Conservation (phyloP, 2,797 vertebrate genomes). For the Clarias pachynema region DNA sequence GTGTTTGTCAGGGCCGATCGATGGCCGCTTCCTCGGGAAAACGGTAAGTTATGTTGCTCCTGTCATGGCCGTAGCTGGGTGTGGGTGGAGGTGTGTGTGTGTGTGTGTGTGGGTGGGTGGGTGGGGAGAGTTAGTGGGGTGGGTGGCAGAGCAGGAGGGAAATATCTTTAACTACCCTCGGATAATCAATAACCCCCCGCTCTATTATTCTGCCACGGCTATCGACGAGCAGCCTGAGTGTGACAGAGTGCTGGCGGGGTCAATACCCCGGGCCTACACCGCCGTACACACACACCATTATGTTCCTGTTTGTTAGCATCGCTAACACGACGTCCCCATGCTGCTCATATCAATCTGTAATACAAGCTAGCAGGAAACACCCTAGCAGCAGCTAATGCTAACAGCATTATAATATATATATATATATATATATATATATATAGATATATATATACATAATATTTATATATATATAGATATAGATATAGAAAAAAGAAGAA, state of each 20-base stretch:
- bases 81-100: constrained; percentile 72
- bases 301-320: constrained; percentile 71
- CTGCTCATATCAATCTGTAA: constrained; percentile 71
- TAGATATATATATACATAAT: no score
- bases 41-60: constrained; percentile 76
- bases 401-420: not conserved
- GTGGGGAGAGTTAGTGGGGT: constrained; percentile 15
- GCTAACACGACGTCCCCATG: constrained; percentile 66
- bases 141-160: constrained; percentile 47
- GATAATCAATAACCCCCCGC: constrained; percentile 82
- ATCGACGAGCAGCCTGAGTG: constrained; percentile 73
- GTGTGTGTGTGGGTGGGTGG: constrained; percentile 60
- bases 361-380: constrained; percentile 42
- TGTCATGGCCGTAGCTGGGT: constrained; percentile 66
- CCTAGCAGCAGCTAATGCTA: constrained; percentile 5
- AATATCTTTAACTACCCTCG: constrained; percentile 78
- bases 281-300: constrained; percentile 62
- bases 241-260: constrained; percentile 83
- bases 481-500: no score
- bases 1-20: constrained; percentile 80
- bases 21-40: constrained; percentile 73
- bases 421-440: no score
- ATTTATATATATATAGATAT: no score
- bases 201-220: constrained; percentile 80
- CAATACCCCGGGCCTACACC: constrained; percentile 66